Conservation (phyloP, 2,113 vertebrate genomes). For the Strix uralensis region DNA sequence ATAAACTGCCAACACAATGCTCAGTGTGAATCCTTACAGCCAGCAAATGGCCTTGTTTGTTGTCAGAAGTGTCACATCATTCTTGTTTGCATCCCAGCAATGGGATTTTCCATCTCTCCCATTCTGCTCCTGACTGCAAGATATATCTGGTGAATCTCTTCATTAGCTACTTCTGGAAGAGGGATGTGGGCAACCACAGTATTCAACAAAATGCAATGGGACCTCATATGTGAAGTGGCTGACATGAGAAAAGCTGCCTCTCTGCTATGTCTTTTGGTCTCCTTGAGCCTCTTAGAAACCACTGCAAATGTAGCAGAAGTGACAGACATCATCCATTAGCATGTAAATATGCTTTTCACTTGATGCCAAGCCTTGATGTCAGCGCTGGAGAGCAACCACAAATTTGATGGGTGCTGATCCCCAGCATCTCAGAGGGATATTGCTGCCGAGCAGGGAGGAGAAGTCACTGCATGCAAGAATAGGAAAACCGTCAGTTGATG, state of each 20-base stretch:
- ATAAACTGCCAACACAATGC: background rate
- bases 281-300: background rate
- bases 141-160: background rate
- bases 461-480: background rate
- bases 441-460: background rate
- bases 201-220: background rate
- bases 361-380: background rate
- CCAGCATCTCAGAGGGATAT: background rate
- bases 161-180: background rate
- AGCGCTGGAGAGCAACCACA: background rate
- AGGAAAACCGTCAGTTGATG: background rate
- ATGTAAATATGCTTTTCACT: background rate
- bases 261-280: background rate
- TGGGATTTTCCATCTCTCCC: background rate
- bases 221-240: background rate
- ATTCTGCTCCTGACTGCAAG: background rate
- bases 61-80: background rate
- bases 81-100: background rate
- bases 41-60: background rate
- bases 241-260: background rate
- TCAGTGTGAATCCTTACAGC: background rate
- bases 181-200: background rate
- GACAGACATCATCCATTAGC: background rate
- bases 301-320: background rate
- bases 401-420: background rate